A percentile compares a stretch with the other conserved stretches of the same genome.
These are phyloP conservation scores for Amphiduros pacificus DNA, from an alignment of 2,888 invertebrate species.

Conservation along the genomic window DNA sequence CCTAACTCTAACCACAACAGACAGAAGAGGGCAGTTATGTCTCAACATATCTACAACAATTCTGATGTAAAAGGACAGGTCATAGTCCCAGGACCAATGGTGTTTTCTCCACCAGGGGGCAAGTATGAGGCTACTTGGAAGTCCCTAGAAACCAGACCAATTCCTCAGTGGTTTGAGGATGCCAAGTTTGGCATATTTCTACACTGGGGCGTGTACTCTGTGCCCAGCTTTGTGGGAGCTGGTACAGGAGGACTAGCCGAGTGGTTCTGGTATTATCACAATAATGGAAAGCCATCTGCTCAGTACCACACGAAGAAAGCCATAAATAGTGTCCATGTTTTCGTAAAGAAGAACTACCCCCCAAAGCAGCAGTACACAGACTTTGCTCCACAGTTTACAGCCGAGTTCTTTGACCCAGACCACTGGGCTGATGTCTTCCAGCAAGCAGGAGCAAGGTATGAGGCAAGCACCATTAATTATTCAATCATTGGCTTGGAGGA, in stretches of 20 bases:
- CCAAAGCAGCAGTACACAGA: slow-evolving; percentile 87
- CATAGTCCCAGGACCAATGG: no score
- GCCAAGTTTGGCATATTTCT: slow-evolving; percentile 90
- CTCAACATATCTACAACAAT: no score
- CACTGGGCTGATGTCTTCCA: slow-evolving; percentile 82
- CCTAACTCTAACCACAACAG: no score
- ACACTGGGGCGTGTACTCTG: slow-evolving; percentile 92
- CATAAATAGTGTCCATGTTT: slow-evolving; percentile 56
- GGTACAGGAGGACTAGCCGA: slow-evolving; percentile 29
- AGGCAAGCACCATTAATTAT: no score
- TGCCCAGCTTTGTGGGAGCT: slow-evolving; percentile 75
- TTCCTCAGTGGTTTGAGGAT: slow-evolving; percentile 87
- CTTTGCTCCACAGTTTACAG: slow-evolving; percentile 80
- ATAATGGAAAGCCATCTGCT: slow-evolving; percentile 31
- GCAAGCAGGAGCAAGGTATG: slow-evolving; percentile 84
- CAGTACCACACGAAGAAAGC: slow-evolving; percentile 28
- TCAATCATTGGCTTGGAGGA: no score
- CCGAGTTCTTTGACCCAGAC: slow-evolving; percentile 82
- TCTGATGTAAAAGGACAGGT: no score
- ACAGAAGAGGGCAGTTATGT: no score
- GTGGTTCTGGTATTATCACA: slow-evolving; percentile 56
- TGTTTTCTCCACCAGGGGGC: no score
- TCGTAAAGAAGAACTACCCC: slow-evolving; percentile 81
- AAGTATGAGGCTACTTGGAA: slow-evolving; percentile 72
- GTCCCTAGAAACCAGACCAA: slow-evolving; percentile 78